These are phyloP conservation scores for Lithophane semibrunnea DNA, from an alignment of 2,888 invertebrate genomes.

Conservation along the genomic window DNA sequence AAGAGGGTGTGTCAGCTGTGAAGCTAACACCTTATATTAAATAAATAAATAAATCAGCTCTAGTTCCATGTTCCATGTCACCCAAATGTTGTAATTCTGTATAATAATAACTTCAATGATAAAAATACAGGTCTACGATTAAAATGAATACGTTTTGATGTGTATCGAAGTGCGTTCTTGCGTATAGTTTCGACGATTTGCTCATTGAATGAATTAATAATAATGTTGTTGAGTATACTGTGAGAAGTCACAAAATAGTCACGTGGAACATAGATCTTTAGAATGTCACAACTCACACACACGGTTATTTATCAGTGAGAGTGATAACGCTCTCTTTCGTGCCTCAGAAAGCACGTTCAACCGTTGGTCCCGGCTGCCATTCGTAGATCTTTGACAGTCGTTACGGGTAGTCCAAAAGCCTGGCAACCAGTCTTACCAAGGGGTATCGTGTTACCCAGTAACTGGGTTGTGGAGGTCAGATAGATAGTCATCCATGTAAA, in stretches of 20 bases:
- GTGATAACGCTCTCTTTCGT: not conserved
- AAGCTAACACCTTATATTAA: no score
- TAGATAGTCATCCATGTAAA: no score
- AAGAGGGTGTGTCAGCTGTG: no score
- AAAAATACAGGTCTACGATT: slow-evolving; percentile 4
- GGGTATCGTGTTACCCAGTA: no score
- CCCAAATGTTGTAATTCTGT: not conserved
- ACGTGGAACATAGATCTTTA: not conserved
- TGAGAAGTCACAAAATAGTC: slow-evolving; percentile 23
- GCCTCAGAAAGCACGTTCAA: no score
- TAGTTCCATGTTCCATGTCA: not conserved
- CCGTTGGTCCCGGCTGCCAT: no score
- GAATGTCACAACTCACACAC: not conserved
- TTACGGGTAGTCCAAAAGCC: no score
- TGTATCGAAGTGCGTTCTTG: slow-evolving; percentile 30
- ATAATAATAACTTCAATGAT: not conserved
- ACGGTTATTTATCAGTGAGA: not conserved
- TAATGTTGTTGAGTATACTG: slow-evolving; percentile 27
- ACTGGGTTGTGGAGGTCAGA: no score
- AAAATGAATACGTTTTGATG: slow-evolving; percentile 41
- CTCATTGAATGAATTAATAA: slow-evolving; percentile 50
- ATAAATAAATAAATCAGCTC: not conserved
- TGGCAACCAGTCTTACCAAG: no score
- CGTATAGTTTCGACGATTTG: slow-evolving; percentile 30
- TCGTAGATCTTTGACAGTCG: no score